Evolutionary conservation across 2,888 invertebrate genomes (phyloP), one percentile per base, ranked within the genome.

Genomic region (Stenurella melanura): DNA sequence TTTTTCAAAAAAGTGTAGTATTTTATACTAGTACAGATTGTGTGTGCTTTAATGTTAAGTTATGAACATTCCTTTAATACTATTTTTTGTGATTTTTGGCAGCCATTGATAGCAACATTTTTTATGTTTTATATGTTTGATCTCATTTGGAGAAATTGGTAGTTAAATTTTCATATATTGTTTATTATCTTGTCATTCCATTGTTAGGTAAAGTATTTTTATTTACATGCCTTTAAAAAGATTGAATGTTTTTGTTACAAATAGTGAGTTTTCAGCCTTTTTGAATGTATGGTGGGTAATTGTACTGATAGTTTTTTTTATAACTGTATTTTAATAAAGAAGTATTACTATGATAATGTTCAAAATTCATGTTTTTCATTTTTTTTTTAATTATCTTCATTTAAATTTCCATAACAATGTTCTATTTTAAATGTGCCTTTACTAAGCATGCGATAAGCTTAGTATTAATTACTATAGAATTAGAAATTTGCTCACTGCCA

Each of bases 61-160:
- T 70, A 78, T 73, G 76, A 81, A 85, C 86, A 86, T 85, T 85
- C 85, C 85, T 81, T 83, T 80, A 79, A 73, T 78, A 76, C 58
- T 75, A 74, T 69, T 75, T 80, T 83, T 85, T 84, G 85, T 85
- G 85, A 85, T 78, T 78, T 81, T 81, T 85, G 85, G 84, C 84
- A 85, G 84, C 83, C 82, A 85, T 83, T 73, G 73, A 73, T 73
- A 69, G 56, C 57, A 74, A 61, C 72, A 61, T 60, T 61, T 67
- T 70, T 70, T 70, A 60, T 73, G 38, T 66, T 73, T 60, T 74
- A 60, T 74, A 58, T 67, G 68, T 72, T 74, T 74, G 78, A 78
- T 78, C 74, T 73, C 74, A 69, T 38, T 64, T 66, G 57, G 74
- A 71, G 68, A 76, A 75, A 56, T 61, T 67, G 58, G 42, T 76